Percentiles rank a stretch among this genome's conserved stretches.
These are phyloP conservation scores for Neoscelio sp. DNA, from an alignment of 2,888 invertebrate species.

Conservation along the genomic window DNA sequence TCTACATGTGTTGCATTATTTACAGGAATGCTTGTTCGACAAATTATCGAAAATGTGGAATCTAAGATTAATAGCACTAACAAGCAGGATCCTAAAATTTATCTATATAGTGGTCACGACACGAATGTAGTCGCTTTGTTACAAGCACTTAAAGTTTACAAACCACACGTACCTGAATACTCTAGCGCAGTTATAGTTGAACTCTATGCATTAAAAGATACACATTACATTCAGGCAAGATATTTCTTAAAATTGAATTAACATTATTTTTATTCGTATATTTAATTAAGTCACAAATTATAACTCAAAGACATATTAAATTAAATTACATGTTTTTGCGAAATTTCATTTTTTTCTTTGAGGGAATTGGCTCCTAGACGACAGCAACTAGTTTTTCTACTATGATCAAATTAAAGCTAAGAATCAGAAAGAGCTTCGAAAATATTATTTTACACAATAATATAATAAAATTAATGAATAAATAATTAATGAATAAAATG, in stretches of 20 bases:
- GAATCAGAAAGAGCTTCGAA: too few species aligned
- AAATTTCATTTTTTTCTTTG: too few species aligned
- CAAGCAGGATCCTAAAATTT: slow-evolving; percentile 78
- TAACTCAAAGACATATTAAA: too few species aligned
- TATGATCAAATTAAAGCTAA: too few species aligned
- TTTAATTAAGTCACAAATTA: too few species aligned
- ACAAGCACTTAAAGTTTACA: slow-evolving; percentile 75
- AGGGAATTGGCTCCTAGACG: too few species aligned
- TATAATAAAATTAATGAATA: too few species aligned
- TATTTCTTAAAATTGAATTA: not conserved
- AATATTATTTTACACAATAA: too few species aligned
- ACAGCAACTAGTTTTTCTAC: too few species aligned
- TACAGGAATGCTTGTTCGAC: slow-evolving; percentile 62
- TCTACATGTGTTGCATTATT: not conserved
- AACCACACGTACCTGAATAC: slow-evolving; percentile 76
- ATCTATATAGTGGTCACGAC: slow-evolving; percentile 78
- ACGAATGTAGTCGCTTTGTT: slow-evolving; percentile 76
- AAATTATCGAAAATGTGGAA: slow-evolving; percentile 68
- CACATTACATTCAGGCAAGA: slow-evolving; percentile 76
- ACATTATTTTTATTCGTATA: too few species aligned
- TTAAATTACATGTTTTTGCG: too few species aligned
- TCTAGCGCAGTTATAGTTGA: slow-evolving; percentile 77
- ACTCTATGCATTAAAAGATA: slow-evolving; percentile 69
- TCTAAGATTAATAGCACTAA: slow-evolving; percentile 73
- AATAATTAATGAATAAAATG: too few species aligned